Evolutionary conservation across 2,888 invertebrate genomes (phyloP).

Genomic region (Sthenelais limicola): DNA sequence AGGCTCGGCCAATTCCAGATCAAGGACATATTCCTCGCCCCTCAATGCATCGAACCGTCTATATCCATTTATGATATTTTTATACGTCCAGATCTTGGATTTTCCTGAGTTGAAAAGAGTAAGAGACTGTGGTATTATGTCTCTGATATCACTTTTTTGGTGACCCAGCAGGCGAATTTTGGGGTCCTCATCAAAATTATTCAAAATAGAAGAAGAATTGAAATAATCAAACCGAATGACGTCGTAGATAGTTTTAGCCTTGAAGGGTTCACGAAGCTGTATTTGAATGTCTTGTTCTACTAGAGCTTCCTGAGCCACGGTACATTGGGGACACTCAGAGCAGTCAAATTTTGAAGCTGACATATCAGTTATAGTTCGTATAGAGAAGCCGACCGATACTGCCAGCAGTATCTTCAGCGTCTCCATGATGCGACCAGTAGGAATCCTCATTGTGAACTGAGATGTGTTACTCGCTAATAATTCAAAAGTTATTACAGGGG

Average conservation of each 20-base stretch:
- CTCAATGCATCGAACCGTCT: constrained; percentile 48
- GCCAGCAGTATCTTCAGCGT: constrained; percentile 34
- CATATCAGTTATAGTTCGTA: constrained; percentile 31
- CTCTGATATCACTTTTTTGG: constrained; percentile 49
- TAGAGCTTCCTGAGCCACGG: too few species aligned
- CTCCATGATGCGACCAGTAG: constrained; percentile 28
- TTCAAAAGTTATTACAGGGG: too few species aligned
- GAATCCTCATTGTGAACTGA: too few species aligned
- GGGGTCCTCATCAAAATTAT: constrained; percentile 49
- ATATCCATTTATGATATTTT: constrained; percentile 45
- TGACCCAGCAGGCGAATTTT: constrained; percentile 45
- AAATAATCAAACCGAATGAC: constrained; percentile 50
- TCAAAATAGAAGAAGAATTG: constrained; percentile 38
- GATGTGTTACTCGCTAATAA: too few species aligned
- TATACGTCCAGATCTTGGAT: constrained; percentile 33
- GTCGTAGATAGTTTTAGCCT: constrained; percentile 45
- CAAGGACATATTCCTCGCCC: constrained; percentile 49
- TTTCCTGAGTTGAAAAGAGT: constrained; percentile 43
- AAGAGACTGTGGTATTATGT: constrained; percentile 44
- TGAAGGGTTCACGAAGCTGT: constrained; percentile 47
- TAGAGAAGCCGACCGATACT: constrained; percentile 24
- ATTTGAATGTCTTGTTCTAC: constrained; percentile 37
- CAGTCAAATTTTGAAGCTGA: neutral
- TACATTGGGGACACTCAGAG: constrained; percentile 29
- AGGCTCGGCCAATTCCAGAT: constrained; percentile 33